Conservation (phyloP, 2,113 vertebrate species). For the Neoarius graeffei region DNA sequence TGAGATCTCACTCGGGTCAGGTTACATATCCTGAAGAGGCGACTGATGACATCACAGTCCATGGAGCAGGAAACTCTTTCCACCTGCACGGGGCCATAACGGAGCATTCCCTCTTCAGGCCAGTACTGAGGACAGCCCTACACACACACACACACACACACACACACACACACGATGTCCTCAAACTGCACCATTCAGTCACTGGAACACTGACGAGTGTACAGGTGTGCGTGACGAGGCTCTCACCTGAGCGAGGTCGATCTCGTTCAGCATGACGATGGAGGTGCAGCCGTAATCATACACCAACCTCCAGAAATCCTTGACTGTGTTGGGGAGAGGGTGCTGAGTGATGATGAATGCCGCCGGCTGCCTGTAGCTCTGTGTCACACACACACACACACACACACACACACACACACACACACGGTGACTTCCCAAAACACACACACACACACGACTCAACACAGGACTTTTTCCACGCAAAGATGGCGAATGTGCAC, state of each 20-base stretch:
- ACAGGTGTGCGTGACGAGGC: neutral
- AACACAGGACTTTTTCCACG: neutral
- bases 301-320: constrained; percentile 98
- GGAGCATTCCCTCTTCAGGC: constrained; percentile 93
- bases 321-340: constrained; percentile 96
- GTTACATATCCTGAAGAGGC: constrained; percentile 99
- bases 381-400: constrained; percentile 38
- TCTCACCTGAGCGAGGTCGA: constrained; percentile 93
- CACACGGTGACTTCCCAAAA: neutral
- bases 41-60: constrained; percentile 95
- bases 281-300: constrained; percentile 98
- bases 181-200: neutral
- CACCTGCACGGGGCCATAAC: constrained; percentile 96
- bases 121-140: constrained; percentile 98
- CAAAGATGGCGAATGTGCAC: constrained; percentile 48
- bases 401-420: constrained; percentile 22
- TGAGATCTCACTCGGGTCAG: constrained; percentile 86
- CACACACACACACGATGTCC: neutral
- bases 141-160: constrained; percentile 31
- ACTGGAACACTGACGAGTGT: neutral
- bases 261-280: constrained; percentile 97
- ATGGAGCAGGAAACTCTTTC: constrained; percentile 98
- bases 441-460: neutral
- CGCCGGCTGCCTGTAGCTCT: constrained; percentile 98
- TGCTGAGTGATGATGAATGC: constrained; percentile 98